A percentile compares a stretch with the other conserved stretches of the same genome.
These are phyloP conservation scores for Melangyna quadrimaculata DNA, from an alignment of 2,888 invertebrate genomes.

Conservation along the genomic window DNA sequence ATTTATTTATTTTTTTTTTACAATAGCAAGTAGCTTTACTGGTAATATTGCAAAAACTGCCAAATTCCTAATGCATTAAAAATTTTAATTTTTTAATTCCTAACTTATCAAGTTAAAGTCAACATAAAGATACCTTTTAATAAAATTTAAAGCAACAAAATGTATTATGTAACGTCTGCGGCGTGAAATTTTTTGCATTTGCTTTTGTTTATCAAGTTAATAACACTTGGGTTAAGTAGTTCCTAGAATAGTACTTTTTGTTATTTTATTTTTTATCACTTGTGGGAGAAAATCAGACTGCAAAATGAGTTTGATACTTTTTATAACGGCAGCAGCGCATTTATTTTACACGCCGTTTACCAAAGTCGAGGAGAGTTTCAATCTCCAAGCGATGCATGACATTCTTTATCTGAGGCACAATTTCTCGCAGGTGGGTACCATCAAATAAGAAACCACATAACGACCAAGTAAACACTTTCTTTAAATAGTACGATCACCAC, in stretches of 20 bases:
- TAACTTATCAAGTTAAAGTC: neutral
- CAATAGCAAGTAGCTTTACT: neutral
- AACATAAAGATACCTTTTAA: neutral
- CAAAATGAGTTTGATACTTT: conserved; percentile 87
- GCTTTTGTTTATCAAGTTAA: conserved; percentile 11
- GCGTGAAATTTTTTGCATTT: conserved; percentile 11
- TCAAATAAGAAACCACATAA: neutral
- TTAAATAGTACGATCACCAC: conserved; percentile 95
- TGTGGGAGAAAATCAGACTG: neutral
- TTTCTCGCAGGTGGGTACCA: conserved; percentile 87
- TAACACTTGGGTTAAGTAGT: conserved; percentile 8
- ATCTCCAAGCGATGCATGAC: conserved; percentile 98
- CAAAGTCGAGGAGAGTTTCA: conserved; percentile 99
- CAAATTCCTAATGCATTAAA: neutral
- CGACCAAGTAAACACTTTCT: conserved; percentile 39
- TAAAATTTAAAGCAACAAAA: neutral
- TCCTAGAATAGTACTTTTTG: neutral
- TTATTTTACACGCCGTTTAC: conserved; percentile 95
- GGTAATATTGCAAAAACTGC: neutral
- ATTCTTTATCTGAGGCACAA: conserved; percentile 93
- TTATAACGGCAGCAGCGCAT: conserved; percentile 89
- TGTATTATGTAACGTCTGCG: conserved; percentile 51
- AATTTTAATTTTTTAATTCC: neutral
- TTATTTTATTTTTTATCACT: conserved; percentile 20
- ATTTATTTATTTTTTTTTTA: neutral